phyloP scores from a whole-genome alignment of 2,113 vertebrate genomes.

The Mustela nigripes region DNA sequence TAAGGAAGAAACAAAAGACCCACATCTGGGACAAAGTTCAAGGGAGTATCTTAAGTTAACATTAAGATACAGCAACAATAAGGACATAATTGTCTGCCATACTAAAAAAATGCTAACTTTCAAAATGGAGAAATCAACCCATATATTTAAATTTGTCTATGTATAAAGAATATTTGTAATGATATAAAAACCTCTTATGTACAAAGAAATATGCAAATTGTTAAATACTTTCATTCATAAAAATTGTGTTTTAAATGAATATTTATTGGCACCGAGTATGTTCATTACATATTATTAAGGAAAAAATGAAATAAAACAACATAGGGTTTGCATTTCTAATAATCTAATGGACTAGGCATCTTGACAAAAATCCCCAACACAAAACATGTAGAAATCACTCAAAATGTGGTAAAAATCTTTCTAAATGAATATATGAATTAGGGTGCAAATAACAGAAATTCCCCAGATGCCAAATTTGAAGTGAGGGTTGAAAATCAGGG shows the following conservation, averaged over 20 bases:
- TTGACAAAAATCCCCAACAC: neutral
- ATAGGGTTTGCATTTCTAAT: constrained; percentile 11
- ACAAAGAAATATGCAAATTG: constrained; percentile 54
- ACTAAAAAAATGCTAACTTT: constrained; percentile 22
- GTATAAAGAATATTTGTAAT: constrained; percentile 14
- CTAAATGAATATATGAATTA: neutral
- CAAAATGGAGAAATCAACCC: constrained; percentile 47
- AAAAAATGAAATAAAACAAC: constrained; percentile 45
- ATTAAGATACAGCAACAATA: constrained; percentile 24
- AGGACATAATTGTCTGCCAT: neutral
- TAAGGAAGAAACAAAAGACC: constrained; percentile 31
- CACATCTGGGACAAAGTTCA: constrained; percentile 24
- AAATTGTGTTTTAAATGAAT: constrained; percentile 60
- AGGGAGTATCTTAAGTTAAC: constrained; percentile 15
- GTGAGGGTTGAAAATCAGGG: neutral
- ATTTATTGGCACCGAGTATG: constrained; percentile 34
- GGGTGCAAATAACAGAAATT: neutral
- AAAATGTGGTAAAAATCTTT: neutral
- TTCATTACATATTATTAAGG: constrained; percentile 42
- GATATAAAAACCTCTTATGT: constrained; percentile 51
- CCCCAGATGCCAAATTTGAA: neutral
- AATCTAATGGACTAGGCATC: neutral
- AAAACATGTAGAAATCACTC: neutral
- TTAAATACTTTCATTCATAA: constrained; percentile 55
- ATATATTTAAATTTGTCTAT: constrained; percentile 44